Evolutionary conservation across 2,888 invertebrate species (phyloP).

Genomic region (Limnephilus marmoratus): DNA sequence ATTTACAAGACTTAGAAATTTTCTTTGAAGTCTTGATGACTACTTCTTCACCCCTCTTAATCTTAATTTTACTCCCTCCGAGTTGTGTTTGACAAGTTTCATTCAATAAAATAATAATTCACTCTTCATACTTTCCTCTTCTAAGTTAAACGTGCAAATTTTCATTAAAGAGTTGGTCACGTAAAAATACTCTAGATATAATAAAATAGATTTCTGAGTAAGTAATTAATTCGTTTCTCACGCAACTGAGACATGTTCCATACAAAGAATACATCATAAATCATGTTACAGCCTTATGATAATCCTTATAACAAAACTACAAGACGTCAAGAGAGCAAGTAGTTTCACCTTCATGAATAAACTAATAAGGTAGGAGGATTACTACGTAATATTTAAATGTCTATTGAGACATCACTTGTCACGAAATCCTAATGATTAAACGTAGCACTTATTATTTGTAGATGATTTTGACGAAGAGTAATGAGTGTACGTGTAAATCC

Average conservation of each 20-base stretch:
- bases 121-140: no score
- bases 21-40: no score
- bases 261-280: neutral
- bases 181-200: no score
- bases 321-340: neutral
- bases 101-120: no score
- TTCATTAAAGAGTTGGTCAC: no score
- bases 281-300: neutral
- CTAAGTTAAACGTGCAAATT: no score
- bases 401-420: neutral
- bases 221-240: neutral
- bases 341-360: neutral
- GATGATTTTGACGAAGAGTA: neutral
- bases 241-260: neutral
- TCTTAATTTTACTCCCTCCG: no score
- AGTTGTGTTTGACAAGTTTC: no score
- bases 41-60: no score
- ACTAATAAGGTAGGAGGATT: conserved; percentile 2
- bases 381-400: neutral
- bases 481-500: neutral
- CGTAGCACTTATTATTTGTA: neutral
- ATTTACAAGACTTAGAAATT: no score
- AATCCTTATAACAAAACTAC: neutral
- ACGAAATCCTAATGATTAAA: neutral
- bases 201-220: neutral